Evolutionary conservation across 1,140 invertebrate species (phyloP), one percentile per base, ranked within the genome.

Genomic region (Rhagoletis pomonella): DNA sequence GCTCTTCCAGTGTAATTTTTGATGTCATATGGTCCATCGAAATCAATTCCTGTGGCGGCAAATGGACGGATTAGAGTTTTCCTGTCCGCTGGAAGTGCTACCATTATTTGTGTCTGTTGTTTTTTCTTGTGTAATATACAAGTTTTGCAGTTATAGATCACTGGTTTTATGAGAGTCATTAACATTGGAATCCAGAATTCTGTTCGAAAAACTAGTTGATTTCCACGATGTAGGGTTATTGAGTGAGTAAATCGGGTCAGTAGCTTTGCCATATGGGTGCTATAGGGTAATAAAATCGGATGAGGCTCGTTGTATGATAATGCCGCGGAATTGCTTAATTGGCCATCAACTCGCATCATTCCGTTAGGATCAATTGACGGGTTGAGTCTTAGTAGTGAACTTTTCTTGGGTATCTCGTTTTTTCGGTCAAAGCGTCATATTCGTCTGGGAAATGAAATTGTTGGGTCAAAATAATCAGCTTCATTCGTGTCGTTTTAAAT

Each of bases 31-130:
- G 62, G 86, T 55, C 64, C 86, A 19, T 17, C 64, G n/a, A 67
- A 86, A 47, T 86, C 86, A 19, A 86, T 29, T 58, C 86, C 86
- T 9, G 86, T 69, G 42, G 17, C 50, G n/a, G 62, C 14, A 64
- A 64, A 86, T 44, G 42, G 85, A 19, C 62, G 62, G 12, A 42
- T 60, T 50, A 58, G n/a, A 12, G 59, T 59, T 19, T 39, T 59
- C 19, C 81, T 5, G 9, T 85, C 55, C 9, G 47, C 59, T 60
- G 42, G 86, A 7, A 69, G 42, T 1, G 7, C 55, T 14, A 6
- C 64, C 85, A 87, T 87, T 60, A 58, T 87, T 60, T 14, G 86
- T 69, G 10, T 77, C 42, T 67, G 64, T 67, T 55, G 50, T 55
- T 5, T 10, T 10, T 3, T 55, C 50, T 55, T 55, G 50, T 55